Base-by-base conservation (phyloP, 2,797 vertebrate species). In the Emydoidea blandingii region DNA sequence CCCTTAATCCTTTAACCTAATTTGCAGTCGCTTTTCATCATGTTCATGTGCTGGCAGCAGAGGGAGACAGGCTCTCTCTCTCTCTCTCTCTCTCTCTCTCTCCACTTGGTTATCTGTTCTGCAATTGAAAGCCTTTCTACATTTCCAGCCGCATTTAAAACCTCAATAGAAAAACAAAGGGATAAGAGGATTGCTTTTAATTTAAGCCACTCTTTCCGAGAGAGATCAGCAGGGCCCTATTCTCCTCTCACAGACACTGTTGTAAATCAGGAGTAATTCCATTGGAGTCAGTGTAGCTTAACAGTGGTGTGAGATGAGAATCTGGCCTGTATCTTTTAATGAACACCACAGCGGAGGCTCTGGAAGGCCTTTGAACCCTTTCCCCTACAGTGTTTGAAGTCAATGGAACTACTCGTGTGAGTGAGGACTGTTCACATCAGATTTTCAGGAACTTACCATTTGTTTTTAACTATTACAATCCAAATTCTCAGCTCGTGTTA, bases 151-250 rank as follows among this genome's bases (percentile, higher is more conserved):
- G 29, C 88, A 92, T 90, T 88, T 94, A 93, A 91, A 91, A 87
- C 65, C 81, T 95, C 94, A 59, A 68, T 94, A 76, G 90, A 93
- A 96, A 90, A 90, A 95, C 47, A 59, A 83, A 92, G 65, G 79
- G 76, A 82, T 92, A 49, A 91, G 94, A 81, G 54, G 94, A 89
- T 94, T 85, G 53, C 87, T 57, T 59, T 78, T 93, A 81, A 86
- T 68, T 86, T 50, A 47, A 88, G 88, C 81, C 47, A 91, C 86
- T 54, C 86, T 93, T 92, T 94, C 94, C 62, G 88, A 21, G 49
- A 53, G 88, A 90, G 81, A 91, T 92, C 91, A 94, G 89, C 78
- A 65, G 85, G 81, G 82, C 83, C 95, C 74, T 3, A 86, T 91
- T 87, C 29, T 91, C 41, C 34, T 88, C 29, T 53, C 87, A 27